Base-by-base conservation (phyloP, 2,113 vertebrate species). In the Tupaia chinensis region DNA sequence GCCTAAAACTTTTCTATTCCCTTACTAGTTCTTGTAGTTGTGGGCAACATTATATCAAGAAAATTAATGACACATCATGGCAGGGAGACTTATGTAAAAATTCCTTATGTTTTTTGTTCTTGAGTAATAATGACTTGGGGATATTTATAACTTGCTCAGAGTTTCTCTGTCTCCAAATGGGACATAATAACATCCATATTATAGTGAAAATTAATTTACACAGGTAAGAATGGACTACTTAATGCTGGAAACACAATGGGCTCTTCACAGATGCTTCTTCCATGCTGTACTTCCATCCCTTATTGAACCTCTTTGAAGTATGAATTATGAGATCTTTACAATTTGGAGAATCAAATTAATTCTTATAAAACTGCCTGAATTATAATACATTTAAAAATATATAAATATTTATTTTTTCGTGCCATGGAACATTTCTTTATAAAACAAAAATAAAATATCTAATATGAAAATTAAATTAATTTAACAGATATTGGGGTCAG, bases 141-240 rank as follows among this genome's bases (percentile, higher is more conserved):
- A 80, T 90, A 95, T 96, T 92, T 76, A 87, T 89, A 72, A 92
- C 56, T 16, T 90, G 19, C 16, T 63, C 78, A 76, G 32, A 93
- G 11, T 56, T 60, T 70, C 8, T 92, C 11, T 32, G 4, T 56
- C 23, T 77, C 25, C 20, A 92, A 22, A 54, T 73, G 9, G n/a
- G n/a, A 4, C 63, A 56, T 61, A 66, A 91, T 65, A 54, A 1
- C 17, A 80, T 84, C 22, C 0, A n/a, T 20, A 25, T 54, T 78
- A 66, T 14, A 89, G 6, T n/a, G 17, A 73, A 91, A n/a, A 70
- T 76, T 0, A 61, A 73, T 91, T 87, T 56, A 79, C 11, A 53
- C 15, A 68, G 1, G 60, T 60, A 70, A 58, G 19, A 78, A 74
- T 87, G 34, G 82, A 68, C 63, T 81, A 12, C 29, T 2, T 27